Evolutionary conservation across 2,888 invertebrate genomes (phyloP).

Genomic region (Strigamia transsilvanica): DNA sequence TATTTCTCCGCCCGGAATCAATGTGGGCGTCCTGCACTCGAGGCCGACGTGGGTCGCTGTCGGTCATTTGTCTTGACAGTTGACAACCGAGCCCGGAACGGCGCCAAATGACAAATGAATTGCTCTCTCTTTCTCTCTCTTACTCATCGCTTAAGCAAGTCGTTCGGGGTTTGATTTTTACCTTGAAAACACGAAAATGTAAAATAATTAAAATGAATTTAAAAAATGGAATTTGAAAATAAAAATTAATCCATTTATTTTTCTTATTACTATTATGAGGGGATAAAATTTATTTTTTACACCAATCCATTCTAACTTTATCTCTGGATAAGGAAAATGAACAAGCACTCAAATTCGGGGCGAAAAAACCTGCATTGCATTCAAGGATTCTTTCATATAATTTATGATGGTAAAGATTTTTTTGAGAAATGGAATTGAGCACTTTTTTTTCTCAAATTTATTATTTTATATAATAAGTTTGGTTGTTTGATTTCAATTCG

Average conservation of each 20-base stretch:
- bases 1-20: constrained; percentile 45
- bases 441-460: no score
- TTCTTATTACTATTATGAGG: neutral
- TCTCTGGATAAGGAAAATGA: neutral
- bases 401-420: neutral
- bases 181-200: neutral
- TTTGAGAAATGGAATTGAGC: no score
- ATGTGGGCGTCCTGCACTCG: constrained; percentile 50
- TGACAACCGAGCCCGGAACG: constrained; percentile 43
- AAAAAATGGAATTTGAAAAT: neutral
- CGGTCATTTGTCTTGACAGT: constrained; percentile 50
- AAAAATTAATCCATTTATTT: constrained; percentile 22
- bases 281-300: neutral
- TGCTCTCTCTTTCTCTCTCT: neutral
- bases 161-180: neutral
- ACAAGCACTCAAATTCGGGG: constrained; percentile 8
- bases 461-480: no score
- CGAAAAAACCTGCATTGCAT: constrained; percentile 1
- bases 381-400: neutral
- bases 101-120: constrained; percentile 50
- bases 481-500: neutral
- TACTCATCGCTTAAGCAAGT: neutral
- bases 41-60: constrained; percentile 46
- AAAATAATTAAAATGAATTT: no score
- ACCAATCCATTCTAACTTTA: constrained; percentile 1